These are phyloP conservation scores for Ischnus inquisitorius DNA, from an alignment of 2,888 invertebrate species.

Conservation along the genomic window DNA sequence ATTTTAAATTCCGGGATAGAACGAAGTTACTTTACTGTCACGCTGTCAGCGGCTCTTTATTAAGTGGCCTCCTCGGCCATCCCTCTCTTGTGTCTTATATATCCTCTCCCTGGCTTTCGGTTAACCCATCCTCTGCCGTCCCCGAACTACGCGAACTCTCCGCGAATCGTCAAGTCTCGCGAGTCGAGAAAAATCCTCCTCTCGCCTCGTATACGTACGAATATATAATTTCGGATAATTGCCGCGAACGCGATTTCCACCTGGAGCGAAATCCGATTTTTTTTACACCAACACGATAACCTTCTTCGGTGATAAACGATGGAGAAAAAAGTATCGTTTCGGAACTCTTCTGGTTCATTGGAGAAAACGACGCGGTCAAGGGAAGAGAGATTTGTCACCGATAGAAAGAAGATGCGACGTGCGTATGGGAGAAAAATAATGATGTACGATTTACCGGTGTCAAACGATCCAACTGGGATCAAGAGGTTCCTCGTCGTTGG, in stretches of 20 bases:
- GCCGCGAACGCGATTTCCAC: constrained; percentile 38
- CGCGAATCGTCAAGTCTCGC: constrained; percentile 12
- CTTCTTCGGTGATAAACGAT: background rate
- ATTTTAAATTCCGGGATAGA: constrained; percentile 83
- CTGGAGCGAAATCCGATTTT: constrained; percentile 23
- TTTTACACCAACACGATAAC: background rate
- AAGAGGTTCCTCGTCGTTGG: constrained; percentile 17
- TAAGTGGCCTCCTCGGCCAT: constrained; percentile 77
- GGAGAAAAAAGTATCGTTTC: background rate
- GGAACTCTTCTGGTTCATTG: no score
- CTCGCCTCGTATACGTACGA: constrained; percentile 7
- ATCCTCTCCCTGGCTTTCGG: constrained; percentile 50
- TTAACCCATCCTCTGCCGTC: constrained; percentile 20
- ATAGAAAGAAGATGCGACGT: background rate
- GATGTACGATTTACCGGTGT: constrained; percentile 31
- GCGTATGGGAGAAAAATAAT: constrained; percentile 14
- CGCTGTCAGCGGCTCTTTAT: constrained; percentile 83
- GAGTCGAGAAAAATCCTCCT: background rate
- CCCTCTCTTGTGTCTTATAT: constrained; percentile 40
- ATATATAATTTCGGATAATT: constrained; percentile 60
- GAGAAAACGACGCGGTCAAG: no score
- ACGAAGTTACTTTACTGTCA: constrained; percentile 84
- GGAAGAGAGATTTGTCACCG: background rate
- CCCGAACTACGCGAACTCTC: constrained; percentile 22
- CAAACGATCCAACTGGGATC: constrained; percentile 43